A percentile compares a stretch with the other conserved stretches of the same genome.
Evolutionary conservation across 2,113 vertebrate species (phyloP).

Genomic region (Coptodon bakossiorum): DNA sequence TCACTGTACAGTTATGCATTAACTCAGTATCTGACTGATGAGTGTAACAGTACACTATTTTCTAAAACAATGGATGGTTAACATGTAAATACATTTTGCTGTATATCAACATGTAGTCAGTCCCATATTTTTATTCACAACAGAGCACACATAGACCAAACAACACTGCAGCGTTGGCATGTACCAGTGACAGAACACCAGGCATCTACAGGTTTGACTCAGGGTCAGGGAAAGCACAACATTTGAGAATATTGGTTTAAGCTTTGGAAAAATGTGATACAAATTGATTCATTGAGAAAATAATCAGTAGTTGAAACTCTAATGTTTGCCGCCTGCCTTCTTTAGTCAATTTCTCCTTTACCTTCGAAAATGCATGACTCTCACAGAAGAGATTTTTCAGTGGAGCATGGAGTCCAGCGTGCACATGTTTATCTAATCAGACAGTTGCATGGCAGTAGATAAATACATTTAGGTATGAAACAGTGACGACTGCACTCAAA

Average conservation of each 20-base stretch:
- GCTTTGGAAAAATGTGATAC: background rate
- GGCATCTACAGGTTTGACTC: background rate
- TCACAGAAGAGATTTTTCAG: background rate
- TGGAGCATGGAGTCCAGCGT: background rate
- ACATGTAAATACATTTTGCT: background rate
- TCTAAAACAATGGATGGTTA: background rate
- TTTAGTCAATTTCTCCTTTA: background rate
- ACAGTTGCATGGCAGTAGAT: background rate
- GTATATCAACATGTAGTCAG: background rate
- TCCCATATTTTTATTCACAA: background rate
- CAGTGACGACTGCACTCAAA: background rate
- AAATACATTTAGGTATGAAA: background rate
- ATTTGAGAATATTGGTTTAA: background rate
- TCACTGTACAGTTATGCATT: background rate
- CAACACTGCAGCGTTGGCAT: background rate
- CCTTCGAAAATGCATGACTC: too few species aligned
- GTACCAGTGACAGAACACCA: background rate
- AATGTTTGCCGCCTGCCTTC: background rate
- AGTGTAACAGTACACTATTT: background rate
- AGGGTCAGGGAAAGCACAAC: background rate
- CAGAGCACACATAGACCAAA: background rate
- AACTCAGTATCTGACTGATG: background rate
- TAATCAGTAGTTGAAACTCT: background rate
- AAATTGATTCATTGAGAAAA: background rate
- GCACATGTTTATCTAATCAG: background rate